A percentile compares a stretch with the other conserved stretches of the same genome.
Evolutionary conservation across 2,113 vertebrate genomes (phyloP).

Genomic region (Sisor rabdophorus): DNA sequence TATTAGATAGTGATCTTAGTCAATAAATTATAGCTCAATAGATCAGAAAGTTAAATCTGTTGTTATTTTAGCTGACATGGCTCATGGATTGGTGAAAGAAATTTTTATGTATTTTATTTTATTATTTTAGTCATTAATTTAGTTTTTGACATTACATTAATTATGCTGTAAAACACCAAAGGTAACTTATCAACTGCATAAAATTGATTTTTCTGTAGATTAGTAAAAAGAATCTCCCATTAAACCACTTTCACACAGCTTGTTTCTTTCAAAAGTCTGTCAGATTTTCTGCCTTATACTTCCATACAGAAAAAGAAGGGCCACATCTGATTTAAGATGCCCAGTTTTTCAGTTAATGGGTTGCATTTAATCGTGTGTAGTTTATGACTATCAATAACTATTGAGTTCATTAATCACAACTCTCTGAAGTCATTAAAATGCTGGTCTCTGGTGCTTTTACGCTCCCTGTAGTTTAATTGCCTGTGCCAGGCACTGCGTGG

Average conservation of each 20-base stretch:
- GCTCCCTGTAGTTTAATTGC: slow-evolving; percentile 46
- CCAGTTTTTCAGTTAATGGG: slow-evolving; percentile 39
- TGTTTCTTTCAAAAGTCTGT: slow-evolving; percentile 4
- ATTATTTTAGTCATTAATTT: background rate
- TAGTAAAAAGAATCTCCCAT: background rate
- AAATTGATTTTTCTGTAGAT: slow-evolving; percentile 33
- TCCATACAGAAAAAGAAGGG: slow-evolving; percentile 21
- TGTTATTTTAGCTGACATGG: background rate
- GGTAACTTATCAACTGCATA: slow-evolving; percentile 18
- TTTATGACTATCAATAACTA: slow-evolving; percentile 50
- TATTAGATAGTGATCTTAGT: background rate
- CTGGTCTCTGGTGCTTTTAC: slow-evolving; percentile 41
- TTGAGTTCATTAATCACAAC: slow-evolving; percentile 44
- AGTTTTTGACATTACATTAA: background rate
- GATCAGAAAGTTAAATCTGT: background rate
- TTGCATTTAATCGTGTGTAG: slow-evolving; percentile 46
- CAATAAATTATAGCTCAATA: background rate
- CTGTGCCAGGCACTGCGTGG: slow-evolving; percentile 38
- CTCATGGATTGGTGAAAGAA: background rate
- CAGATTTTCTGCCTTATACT: slow-evolving; percentile 3
- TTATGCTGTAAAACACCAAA: slow-evolving; percentile 4
- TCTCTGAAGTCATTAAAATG: slow-evolving; percentile 44
- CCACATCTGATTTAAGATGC: slow-evolving; percentile 30
- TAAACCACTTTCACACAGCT: background rate
- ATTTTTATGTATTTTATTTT: background rate